Percentiles rank a stretch among this genome's conserved stretches.
phyloP scores from a whole-genome alignment of 2,797 vertebrate species.

The Remorina albescens region DNA sequence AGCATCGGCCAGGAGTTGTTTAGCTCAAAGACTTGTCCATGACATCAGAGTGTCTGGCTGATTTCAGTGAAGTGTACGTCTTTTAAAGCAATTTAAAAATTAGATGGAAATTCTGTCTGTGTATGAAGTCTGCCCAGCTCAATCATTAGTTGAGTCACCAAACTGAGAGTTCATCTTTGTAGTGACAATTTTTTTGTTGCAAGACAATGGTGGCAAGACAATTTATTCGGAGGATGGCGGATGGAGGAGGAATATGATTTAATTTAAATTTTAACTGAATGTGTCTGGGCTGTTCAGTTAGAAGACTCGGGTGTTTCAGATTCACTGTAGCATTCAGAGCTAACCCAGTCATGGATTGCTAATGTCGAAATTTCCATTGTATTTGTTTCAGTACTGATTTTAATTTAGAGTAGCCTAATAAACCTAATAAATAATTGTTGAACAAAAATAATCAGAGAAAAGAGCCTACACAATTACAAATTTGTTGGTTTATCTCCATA shows the following conservation, averaged over 20 bases:
- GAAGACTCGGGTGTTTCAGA: constrained; percentile 10
- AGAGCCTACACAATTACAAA: neutral
- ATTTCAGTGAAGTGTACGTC: neutral
- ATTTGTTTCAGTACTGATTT: constrained; percentile 8
- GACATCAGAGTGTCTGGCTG: neutral
- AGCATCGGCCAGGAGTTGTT: too few relatives aligned
- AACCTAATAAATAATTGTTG: too few relatives aligned
- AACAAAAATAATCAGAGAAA: neutral
- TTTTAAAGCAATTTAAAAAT: neutral
- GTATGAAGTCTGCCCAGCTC: neutral
- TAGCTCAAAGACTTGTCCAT: neutral
- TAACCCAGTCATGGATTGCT: neutral
- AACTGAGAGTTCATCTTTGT: neutral
- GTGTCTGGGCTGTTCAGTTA: neutral
- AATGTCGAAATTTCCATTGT: constrained; percentile 3
- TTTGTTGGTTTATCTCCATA: neutral
- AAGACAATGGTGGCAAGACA: too few relatives aligned
- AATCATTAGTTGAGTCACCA: neutral
- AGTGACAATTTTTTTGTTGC: too few relatives aligned
- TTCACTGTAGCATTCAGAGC: neutral
- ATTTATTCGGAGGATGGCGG: neutral
- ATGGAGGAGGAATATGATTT: neutral
- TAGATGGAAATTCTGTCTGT: neutral
- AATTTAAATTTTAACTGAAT: neutral
- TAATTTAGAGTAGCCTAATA: constrained; percentile 29